These are phyloP conservation scores for Ophioderma brevispina DNA, from an alignment of 35 echinoderm and acorn worm species.

Conservation along the genomic window DNA sequence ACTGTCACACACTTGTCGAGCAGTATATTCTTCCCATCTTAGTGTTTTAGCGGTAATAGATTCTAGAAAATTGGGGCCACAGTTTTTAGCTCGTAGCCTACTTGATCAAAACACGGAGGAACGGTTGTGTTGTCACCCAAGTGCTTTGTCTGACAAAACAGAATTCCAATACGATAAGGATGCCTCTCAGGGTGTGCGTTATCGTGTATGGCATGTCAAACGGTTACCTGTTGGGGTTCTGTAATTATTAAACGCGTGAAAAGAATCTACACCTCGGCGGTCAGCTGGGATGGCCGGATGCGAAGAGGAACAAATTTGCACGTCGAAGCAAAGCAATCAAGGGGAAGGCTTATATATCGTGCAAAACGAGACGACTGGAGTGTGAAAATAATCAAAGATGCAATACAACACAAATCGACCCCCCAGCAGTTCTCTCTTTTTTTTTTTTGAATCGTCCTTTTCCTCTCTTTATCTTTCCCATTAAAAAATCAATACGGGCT, in stretches of 20 bases:
- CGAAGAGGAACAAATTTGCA: not conserved
- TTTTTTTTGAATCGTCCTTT: not conserved
- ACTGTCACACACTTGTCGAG: not conserved
- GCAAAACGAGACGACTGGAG: not conserved
- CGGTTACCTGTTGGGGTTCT: not conserved
- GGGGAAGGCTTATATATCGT: not conserved
- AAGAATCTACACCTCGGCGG: not conserved
- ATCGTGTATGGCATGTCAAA: not conserved
- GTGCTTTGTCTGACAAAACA: not conserved
- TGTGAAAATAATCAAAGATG: not conserved
- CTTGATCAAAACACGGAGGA: not conserved
- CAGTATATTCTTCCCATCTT: not conserved
- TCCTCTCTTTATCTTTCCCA: not conserved
- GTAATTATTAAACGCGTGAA: not conserved
- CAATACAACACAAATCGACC: not conserved
- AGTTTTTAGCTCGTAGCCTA: slow-evolving; percentile 2
- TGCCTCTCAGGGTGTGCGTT: not conserved
- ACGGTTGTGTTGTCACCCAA: not conserved
- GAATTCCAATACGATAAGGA: not conserved
- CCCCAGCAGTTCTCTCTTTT: not conserved
- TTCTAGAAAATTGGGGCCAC: not conserved
- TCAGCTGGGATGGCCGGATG: not conserved
- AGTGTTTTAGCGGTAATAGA: not conserved
- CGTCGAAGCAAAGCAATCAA: not conserved
- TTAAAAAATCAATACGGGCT: not conserved